Evolutionary conservation across 2,888 invertebrate genomes (phyloP).

Genomic region (Lepidonotus clava): DNA sequence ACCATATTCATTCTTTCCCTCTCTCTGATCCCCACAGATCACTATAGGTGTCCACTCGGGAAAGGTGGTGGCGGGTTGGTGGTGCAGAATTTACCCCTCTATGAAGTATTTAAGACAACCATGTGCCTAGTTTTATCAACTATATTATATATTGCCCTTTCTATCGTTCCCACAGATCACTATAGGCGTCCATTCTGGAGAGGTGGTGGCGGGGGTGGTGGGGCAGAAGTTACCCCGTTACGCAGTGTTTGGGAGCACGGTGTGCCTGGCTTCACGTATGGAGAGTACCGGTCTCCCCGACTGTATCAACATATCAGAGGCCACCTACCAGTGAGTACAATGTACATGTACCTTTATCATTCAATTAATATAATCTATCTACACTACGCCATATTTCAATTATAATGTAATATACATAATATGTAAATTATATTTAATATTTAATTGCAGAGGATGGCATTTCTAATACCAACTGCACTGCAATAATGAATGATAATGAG

Average conservation of each 20-base stretch:
- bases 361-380: neutral
- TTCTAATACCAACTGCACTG: no score
- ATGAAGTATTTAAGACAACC: no score
- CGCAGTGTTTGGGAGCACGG: constrained; percentile 78
- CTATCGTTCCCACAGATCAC: no score
- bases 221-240: constrained; percentile 78
- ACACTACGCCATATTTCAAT: neutral
- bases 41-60: no score
- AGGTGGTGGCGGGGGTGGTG: constrained; percentile 78
- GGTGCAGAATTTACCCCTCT: no score
- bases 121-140: no score
- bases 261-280: constrained; percentile 77
- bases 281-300: constrained; percentile 77
- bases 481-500: no score
- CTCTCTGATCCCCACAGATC: no score
- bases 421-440: neutral
- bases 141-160: no score
- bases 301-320: constrained; percentile 76
- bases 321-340: constrained; percentile 77
- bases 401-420: no score
- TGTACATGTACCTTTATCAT: neutral
- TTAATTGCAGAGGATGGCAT: neutral
- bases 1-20: no score
- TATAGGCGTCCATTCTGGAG: constrained; percentile 78
- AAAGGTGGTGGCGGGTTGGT: no score